Evolutionary conservation across 2,888 invertebrate genomes (phyloP).

Genomic region (Cynaeus angustus): DNA sequence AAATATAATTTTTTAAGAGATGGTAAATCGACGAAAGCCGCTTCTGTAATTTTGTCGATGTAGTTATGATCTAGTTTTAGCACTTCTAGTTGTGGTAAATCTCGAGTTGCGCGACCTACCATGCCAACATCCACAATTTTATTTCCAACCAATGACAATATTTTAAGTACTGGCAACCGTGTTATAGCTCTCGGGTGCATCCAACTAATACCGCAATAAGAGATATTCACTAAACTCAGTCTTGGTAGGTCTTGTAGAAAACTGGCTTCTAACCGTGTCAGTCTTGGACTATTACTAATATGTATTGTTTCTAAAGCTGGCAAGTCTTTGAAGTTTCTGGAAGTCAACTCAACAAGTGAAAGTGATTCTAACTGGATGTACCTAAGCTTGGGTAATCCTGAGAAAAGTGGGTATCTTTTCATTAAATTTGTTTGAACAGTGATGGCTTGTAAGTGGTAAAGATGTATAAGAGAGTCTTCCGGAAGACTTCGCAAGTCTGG

Average conservation of each 20-base stretch:
- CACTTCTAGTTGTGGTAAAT: slow-evolving; percentile 81
- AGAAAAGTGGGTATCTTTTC: slow-evolving; percentile 83
- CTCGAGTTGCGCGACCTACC: slow-evolving; percentile 85
- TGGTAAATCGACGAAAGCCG: slow-evolving; percentile 85
- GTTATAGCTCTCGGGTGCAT: slow-evolving; percentile 86
- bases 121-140: slow-evolving; percentile 86
- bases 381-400: slow-evolving; percentile 80
- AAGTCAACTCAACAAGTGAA: slow-evolving; percentile 78
- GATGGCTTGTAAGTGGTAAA: slow-evolving; percentile 86
- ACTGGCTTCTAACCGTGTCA: slow-evolving; percentile 82
- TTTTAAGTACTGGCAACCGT: slow-evolving; percentile 80
- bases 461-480: slow-evolving; percentile 83
- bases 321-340: slow-evolving; percentile 81
- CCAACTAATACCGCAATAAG: slow-evolving; percentile 83
- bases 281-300: slow-evolving; percentile 80
- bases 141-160: slow-evolving; percentile 82
- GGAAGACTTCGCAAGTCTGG: slow-evolving; percentile 86
- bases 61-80: slow-evolving; percentile 83
- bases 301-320: slow-evolving; percentile 84
- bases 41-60: slow-evolving; percentile 83
- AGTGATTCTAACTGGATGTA: slow-evolving; percentile 84
- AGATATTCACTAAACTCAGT: slow-evolving; percentile 82
- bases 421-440: slow-evolving; percentile 86
- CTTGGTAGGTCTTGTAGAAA: slow-evolving; percentile 78
- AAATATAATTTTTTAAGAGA: slow-evolving; percentile 80